Evolutionary conservation across 2,888 invertebrate genomes (phyloP).

Genomic region (Eumacrocentrus americanus): DNA sequence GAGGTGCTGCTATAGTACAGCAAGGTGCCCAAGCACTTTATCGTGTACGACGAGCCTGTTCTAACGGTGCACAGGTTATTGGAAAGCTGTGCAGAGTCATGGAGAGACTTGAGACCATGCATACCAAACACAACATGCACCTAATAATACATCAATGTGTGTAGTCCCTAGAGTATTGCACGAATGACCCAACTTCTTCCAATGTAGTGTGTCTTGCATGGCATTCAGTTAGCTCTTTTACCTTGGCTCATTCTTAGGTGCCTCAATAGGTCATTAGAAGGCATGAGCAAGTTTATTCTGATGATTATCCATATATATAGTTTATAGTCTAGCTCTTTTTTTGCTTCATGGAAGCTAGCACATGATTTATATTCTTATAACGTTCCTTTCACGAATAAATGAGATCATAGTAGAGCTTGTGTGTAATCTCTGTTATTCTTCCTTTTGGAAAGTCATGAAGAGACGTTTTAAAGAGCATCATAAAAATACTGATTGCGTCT

Average conservation of each 20-base stretch:
- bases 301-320: background rate
- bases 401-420: background rate
- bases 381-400: conserved; percentile 6
- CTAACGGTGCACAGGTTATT: conserved; percentile 29
- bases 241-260: conserved; percentile 5
- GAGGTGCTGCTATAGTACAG: conserved; percentile 15
- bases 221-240: conserved; percentile 3
- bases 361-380: conserved; percentile 4
- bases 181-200: conserved; percentile 19
- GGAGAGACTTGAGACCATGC: conserved; percentile 2
- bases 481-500: conserved; percentile 16
- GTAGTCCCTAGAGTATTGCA: conserved; percentile 9
- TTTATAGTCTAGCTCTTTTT: background rate
- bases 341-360: background rate
- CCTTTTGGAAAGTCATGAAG: conserved; percentile 3
- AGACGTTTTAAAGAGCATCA: conserved; percentile 5
- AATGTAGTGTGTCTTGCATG: conserved; percentile 8
- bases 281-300: background rate
- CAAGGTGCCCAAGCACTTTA: conserved; percentile 24
- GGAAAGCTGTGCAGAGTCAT: conserved; percentile 27
- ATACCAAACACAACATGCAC: conserved; percentile 4
- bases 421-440: conserved; percentile 1
- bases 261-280: conserved; percentile 16
- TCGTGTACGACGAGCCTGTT: conserved; percentile 24
- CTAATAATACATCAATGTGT: background rate